These are phyloP conservation scores for Sussaba pulchella DNA, from an alignment of 2,888 invertebrate species.

Conservation along the genomic window DNA sequence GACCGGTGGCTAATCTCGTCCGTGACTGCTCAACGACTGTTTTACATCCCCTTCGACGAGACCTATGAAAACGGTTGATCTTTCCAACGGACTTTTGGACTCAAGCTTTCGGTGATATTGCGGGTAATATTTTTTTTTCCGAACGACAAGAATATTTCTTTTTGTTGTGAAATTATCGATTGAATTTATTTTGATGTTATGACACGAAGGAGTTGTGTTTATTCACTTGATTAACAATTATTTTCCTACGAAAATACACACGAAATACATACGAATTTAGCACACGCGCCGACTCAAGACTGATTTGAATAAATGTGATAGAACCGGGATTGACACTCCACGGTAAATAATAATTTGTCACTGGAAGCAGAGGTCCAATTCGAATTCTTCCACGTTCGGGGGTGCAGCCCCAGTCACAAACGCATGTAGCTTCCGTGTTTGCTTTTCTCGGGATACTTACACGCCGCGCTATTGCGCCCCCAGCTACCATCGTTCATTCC, in stretches of 20 bases:
- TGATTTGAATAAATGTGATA: not conserved
- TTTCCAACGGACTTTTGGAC: constrained; percentile 35
- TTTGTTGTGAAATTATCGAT: no score
- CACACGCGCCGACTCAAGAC: not conserved
- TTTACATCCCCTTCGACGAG: constrained; percentile 32
- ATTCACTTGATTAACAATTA: no score
- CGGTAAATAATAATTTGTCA: constrained; percentile 35
- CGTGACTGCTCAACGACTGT: constrained; percentile 42
- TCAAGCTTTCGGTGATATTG: not conserved
- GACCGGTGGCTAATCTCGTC: constrained; percentile 51
- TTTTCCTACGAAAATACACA: no score
- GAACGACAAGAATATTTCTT: no score
- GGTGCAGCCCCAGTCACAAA: not conserved
- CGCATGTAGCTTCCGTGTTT: constrained; percentile 23
- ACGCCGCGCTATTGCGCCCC: constrained; percentile 27
- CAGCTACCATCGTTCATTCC: constrained; percentile 39
- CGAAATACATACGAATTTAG: no score
- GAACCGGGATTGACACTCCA: not conserved
- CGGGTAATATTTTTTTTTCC: not conserved
- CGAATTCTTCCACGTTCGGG: not conserved
- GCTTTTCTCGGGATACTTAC: constrained; percentile 46
- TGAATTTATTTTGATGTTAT: no score
- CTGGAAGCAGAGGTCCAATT: not conserved
- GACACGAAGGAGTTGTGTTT: no score
- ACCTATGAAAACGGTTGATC: not conserved